These are phyloP conservation scores for Campylorhamphus procurvoides DNA, from an alignment of 2,113 vertebrate species.

Conservation along the genomic window DNA sequence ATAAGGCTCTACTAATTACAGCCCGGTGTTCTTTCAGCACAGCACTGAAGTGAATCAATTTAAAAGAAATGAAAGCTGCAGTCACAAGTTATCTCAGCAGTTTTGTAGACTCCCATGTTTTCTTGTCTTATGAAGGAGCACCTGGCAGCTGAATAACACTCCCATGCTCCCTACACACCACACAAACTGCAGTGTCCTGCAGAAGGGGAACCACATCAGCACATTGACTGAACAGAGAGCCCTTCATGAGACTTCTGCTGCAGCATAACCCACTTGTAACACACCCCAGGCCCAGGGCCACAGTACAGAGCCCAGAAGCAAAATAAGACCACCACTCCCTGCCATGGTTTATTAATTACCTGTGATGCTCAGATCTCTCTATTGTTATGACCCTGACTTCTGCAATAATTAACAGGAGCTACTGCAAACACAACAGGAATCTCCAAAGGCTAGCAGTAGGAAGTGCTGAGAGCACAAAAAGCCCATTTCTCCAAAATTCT, in stretches of 20 bases:
- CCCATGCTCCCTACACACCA: not conserved
- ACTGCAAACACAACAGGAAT: not conserved
- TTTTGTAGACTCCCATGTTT: not conserved
- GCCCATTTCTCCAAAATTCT: not conserved
- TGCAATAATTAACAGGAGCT: not conserved
- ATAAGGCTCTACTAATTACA: not conserved
- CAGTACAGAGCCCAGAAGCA: not conserved
- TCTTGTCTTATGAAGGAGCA: not conserved
- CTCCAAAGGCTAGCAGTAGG: not conserved
- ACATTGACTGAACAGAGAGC: not conserved
- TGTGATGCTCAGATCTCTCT: not conserved
- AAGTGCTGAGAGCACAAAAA: not conserved
- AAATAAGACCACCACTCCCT: not conserved
- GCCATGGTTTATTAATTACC: not conserved
- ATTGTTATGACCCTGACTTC: not conserved
- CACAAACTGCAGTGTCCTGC: fast-evolving
- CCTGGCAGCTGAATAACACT: not conserved
- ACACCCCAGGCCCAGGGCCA: not conserved
- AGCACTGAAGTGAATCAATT: not conserved
- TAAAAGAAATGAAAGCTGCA: not conserved
- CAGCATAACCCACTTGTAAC: not conserved
- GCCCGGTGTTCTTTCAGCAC: not conserved
- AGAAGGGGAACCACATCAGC: not conserved
- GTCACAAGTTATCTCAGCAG: not conserved
- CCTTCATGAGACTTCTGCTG: not conserved